Conservation (phyloP, 2,113 vertebrate species). For the Peucedramus taeniatus region DNA sequence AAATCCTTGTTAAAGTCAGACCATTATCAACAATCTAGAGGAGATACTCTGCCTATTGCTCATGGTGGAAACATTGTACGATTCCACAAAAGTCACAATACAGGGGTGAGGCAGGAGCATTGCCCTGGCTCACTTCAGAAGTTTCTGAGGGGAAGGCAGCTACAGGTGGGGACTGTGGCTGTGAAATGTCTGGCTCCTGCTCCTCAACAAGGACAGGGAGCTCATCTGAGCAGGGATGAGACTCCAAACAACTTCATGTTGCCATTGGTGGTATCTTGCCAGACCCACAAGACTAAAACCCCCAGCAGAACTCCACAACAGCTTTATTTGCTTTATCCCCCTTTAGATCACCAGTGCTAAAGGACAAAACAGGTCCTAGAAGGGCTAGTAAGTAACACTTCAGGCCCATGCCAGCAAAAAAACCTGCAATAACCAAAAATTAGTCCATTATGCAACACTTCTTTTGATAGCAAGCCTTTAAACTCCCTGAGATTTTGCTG, state of each 20-base stretch:
- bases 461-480: background rate
- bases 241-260: background rate
- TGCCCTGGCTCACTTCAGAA: background rate
- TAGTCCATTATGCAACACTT: background rate
- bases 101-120: rapidly evolving
- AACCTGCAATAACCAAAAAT: background rate
- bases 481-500: background rate
- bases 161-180: background rate
- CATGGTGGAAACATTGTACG: rapidly evolving
- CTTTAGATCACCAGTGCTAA: background rate
- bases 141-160: background rate
- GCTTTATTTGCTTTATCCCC: background rate
- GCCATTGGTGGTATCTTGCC: background rate
- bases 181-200: background rate
- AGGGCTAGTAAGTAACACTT: background rate
- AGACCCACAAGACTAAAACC: background rate
- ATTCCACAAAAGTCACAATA: background rate
- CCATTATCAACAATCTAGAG: background rate
- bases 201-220: background rate
- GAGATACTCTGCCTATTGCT: background rate
- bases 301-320: background rate
- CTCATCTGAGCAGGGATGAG: background rate
- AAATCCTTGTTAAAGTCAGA: background rate
- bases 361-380: background rate
- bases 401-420: background rate